These are phyloP conservation scores for Tetropium fuscum DNA, from an alignment of 2,888 invertebrate species.

Conservation along the genomic window DNA sequence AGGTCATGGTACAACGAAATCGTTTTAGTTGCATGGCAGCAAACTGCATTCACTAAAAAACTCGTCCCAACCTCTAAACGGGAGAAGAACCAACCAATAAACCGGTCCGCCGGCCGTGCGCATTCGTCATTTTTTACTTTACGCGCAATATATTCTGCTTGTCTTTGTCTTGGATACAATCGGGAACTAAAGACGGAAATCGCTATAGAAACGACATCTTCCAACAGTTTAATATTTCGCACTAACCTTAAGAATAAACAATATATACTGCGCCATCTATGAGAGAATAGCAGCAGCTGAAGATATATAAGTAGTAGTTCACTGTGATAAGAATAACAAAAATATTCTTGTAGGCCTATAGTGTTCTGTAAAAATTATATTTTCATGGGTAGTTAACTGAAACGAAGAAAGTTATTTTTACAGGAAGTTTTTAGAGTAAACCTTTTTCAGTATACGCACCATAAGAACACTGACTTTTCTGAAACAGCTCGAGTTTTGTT, in stretches of 20 bases:
- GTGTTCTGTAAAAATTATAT: no score
- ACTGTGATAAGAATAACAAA: no score
- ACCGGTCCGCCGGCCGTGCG: constrained; percentile 61
- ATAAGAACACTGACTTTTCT: no score
- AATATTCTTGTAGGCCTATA: no score
- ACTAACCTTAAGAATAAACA: no score
- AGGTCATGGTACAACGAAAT: constrained; percentile 66
- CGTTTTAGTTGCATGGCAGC: constrained; percentile 64
- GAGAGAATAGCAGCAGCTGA: neutral
- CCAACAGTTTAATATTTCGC: constrained; percentile 33
- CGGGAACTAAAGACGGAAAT: constrained; percentile 46
- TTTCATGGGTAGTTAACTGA: no score
- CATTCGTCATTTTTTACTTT: constrained; percentile 62
- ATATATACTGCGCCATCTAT: neutral
- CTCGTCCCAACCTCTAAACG: constrained; percentile 63
- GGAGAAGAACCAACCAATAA: constrained; percentile 61
- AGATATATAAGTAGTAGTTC: neutral
- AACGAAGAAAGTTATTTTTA: no score
- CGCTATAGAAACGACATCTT: constrained; percentile 45
- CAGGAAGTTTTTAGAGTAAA: no score
- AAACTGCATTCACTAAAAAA: constrained; percentile 63
- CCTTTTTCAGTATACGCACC: no score
- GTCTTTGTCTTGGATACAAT: constrained; percentile 55
- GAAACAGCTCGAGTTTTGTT: no score
- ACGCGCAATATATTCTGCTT: constrained; percentile 49